Evolutionary conservation across 2,888 invertebrate species (phyloP), one percentile per base, ranked within the genome.

Genomic region (Pammene fasciana): DNA sequence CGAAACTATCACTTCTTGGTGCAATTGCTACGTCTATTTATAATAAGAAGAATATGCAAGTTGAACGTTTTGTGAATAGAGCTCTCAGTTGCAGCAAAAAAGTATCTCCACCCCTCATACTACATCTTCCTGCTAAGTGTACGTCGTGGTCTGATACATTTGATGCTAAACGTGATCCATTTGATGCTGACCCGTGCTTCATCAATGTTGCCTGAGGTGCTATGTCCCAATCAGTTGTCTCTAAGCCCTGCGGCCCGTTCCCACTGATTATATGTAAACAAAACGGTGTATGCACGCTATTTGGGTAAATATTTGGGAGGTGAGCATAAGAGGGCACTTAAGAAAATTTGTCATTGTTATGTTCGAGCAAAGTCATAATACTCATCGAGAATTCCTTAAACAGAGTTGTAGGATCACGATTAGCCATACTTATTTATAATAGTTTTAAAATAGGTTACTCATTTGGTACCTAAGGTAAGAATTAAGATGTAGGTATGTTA

Each of bases 261-360:
- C 78, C 85, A 85, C 78, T 87, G 84, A 86, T 87, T 84, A 84
- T 85, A 84, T 83, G 85, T 85, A 81, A 86, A 86, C 82, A 86
- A 80, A 82, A 76, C 75, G 75, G 72, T 78, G 73, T 80, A 78
- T 77, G 79, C 75, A 76, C 71, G 77, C 75, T 81, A 78, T 84
- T 84, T 80, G 79, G 82, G 82, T 82, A 84, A 89, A 90, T 86
- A 87, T 90, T 89, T 86, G 83, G 82, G 73, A 75, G 73, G 79
- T 79, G 81, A 84, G 83, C 82, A 86, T 80, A 88, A 86, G 85
- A 87, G 83, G 79, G 82, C 87, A 88, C 88, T 89, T 88, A 87
- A 82, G 81, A 79, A 79, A 64, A 64, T 52, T 80, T 83, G 83
- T 83, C 82, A 85, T 83, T 86, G 84, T 88, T 83, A 76, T 82